phyloP scores from a whole-genome alignment of 2,113 vertebrate species.

The Turdus rufiventris region DNA sequence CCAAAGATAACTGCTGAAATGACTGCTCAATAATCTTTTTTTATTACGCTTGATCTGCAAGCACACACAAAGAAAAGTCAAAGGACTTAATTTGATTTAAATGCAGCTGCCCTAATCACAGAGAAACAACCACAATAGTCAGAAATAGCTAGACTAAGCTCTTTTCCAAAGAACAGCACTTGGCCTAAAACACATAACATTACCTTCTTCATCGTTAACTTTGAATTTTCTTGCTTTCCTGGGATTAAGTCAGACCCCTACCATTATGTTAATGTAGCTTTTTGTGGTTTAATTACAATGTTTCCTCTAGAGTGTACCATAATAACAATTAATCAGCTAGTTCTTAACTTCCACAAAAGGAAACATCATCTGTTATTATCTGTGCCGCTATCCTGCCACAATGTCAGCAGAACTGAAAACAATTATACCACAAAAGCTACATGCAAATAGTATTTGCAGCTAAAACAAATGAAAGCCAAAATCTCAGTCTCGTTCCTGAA shows the following conservation, averaged over 20 bases:
- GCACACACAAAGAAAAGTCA: not conserved
- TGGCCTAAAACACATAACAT: not conserved
- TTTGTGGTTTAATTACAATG: slow-evolving; percentile 59
- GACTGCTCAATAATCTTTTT: not conserved
- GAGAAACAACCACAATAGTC: not conserved
- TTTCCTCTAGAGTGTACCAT: slow-evolving; percentile 31
- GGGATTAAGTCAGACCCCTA: slow-evolving; percentile 47
- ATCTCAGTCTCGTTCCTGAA: not conserved
- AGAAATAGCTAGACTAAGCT: not conserved
- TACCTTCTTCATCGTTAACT: not conserved
- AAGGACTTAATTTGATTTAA: slow-evolving; percentile 3
- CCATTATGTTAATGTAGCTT: slow-evolving; percentile 44
- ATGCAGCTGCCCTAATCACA: not conserved
- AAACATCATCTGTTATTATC: slow-evolving; percentile 42
- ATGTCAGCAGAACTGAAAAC: slow-evolving; percentile 4
- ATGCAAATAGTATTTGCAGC: not conserved
- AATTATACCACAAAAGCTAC: slow-evolving; percentile 20
- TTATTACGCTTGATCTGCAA: not conserved
- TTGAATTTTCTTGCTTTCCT: slow-evolving; percentile 30
- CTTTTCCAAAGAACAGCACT: not conserved
- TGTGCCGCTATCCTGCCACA: slow-evolving; percentile 10
- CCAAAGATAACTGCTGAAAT: not conserved
- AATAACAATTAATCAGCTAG: slow-evolving; percentile 58
- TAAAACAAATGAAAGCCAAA: not conserved
- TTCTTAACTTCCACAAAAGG: slow-evolving; percentile 53